Conservation (phyloP, 2,113 vertebrate genomes). For the Ia io region DNA sequence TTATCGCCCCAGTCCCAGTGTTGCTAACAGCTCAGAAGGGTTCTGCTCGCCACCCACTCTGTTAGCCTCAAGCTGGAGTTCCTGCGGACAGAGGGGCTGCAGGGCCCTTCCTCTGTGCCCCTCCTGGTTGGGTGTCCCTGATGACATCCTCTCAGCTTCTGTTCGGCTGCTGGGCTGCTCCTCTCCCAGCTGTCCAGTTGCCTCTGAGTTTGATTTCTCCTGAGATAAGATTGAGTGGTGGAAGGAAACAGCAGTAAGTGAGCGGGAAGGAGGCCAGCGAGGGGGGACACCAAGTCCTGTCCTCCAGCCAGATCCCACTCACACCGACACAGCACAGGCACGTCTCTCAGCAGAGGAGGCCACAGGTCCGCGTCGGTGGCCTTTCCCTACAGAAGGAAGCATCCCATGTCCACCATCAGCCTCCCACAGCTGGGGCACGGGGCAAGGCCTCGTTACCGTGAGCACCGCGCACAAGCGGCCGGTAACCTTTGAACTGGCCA, state of each 20-base stretch:
- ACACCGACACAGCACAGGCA: too few relatives aligned
- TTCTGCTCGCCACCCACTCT: fast-evolving
- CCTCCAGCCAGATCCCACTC: too few relatives aligned
- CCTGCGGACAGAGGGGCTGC: fast-evolving
- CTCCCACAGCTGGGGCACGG: too few relatives aligned
- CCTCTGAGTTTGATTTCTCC: neutral
- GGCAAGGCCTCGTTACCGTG: too few relatives aligned
- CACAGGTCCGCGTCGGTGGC: too few relatives aligned
- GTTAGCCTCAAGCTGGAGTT: fast-evolving
- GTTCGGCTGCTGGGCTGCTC: neutral
- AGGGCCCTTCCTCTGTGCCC: neutral
- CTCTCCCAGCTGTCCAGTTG: fast-evolving
- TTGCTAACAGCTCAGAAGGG: neutral
- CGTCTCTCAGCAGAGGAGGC: too few relatives aligned
- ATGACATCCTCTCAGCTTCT: neutral
- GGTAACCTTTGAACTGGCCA: too few relatives aligned
- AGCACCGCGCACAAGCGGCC: too few relatives aligned
- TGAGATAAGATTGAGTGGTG: neutral
- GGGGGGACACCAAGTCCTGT: too few relatives aligned
- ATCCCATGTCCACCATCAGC: too few relatives aligned
- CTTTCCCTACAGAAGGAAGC: too few relatives aligned
- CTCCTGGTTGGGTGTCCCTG: neutral
- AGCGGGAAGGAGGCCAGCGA: too few relatives aligned
- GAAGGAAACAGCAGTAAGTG: neutral
- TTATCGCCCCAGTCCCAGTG: neutral